Percentiles rank a stretch among this genome's conserved stretches.
phyloP scores from a whole-genome alignment of 2,888 invertebrate genomes.

The Carterocephalus palaemon region DNA sequence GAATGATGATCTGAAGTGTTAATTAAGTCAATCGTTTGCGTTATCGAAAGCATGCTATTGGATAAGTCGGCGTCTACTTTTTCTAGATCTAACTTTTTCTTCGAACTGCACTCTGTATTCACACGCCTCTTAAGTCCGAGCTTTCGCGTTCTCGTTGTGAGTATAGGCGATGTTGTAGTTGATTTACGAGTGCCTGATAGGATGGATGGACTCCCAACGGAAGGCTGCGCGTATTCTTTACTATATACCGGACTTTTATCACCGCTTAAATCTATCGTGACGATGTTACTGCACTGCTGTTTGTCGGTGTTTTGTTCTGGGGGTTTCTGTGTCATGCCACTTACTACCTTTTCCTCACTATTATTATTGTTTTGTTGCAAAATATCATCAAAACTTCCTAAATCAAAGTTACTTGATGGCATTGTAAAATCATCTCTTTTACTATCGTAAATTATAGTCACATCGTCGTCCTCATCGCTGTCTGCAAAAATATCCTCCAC shows the following conservation, averaged over 20 bases:
- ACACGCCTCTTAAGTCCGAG: conserved; percentile 42
- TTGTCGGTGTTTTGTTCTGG: neutral
- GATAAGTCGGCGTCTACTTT: neutral
- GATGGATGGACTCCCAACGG: conserved; percentile 59
- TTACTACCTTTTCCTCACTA: conserved; percentile 19
- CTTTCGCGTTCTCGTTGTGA: conserved; percentile 53
- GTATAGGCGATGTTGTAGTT: conserved; percentile 55
- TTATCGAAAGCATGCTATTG: conserved; percentile 63
- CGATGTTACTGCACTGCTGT: neutral
- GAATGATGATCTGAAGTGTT: conserved; percentile 34
- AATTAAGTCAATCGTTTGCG: conserved; percentile 69
- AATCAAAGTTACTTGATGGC: conserved; percentile 53
- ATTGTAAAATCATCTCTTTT: conserved; percentile 37
- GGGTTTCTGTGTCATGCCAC: neutral
- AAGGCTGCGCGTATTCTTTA: neutral
- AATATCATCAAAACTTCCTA: conserved; percentile 70
- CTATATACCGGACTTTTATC: neutral
- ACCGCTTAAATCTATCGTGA: conserved; percentile 3
- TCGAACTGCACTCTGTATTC: conserved; percentile 30
- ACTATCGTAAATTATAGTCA: conserved; percentile 29
- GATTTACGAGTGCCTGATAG: conserved; percentile 47
- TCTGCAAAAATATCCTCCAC: conserved; percentile 61
- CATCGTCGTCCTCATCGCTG: conserved; percentile 40
- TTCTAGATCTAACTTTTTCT: conserved; percentile 34
- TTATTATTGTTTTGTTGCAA: conserved; percentile 61